Evolutionary conservation across 2,113 vertebrate species (phyloP), one percentile per base, ranked within the genome.

Genomic region (Elanus axillaris): DNA sequence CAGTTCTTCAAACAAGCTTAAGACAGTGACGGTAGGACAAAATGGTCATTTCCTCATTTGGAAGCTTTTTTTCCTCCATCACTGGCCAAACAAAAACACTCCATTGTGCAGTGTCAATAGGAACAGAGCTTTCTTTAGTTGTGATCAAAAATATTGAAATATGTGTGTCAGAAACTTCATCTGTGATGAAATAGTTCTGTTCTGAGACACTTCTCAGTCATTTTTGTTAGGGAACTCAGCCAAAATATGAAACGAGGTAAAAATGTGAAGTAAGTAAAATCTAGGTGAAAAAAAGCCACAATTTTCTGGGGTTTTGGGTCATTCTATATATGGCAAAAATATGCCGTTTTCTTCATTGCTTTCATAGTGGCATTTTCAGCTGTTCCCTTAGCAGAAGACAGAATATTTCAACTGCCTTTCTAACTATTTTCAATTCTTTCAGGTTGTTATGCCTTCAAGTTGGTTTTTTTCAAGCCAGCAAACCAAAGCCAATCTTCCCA

Each of bases 201-300:
- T 93, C 58, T 73, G 88, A 92, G 82, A 90, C 63, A 68, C 34
- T 76, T 93, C 53, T 91, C 75, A 91, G 63, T 93, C 77, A 72
- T 93, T 92, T 87, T 83, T 18, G 3, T 76, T 38, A 68, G 20
- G 38, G 58, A 86, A 71, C 73, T 90, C 48, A 82, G 84, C 23
- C 81, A 60, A 90, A 75, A 29, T 19, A 86, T 16, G 74, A 79
- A 91, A 76, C 9, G 36, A 76, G 80, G 73, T 93, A 58, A 78
- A 94, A 95, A 87, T 22, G 21, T 91, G 73, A 95, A 93, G 62
- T 62, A 68, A 92, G 72, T 78, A 68, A 91, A 92, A 93, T 67
- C 14, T n/a, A 76, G 27, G 48, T 86, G 55, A 11, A 89, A 93
- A 68, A 76, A 83, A 4, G 6, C 25, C 32, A 58, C 42, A 19